These are phyloP conservation scores for Crepidodera aurea DNA, from an alignment of 2,888 invertebrate species.

Conservation along the genomic window DNA sequence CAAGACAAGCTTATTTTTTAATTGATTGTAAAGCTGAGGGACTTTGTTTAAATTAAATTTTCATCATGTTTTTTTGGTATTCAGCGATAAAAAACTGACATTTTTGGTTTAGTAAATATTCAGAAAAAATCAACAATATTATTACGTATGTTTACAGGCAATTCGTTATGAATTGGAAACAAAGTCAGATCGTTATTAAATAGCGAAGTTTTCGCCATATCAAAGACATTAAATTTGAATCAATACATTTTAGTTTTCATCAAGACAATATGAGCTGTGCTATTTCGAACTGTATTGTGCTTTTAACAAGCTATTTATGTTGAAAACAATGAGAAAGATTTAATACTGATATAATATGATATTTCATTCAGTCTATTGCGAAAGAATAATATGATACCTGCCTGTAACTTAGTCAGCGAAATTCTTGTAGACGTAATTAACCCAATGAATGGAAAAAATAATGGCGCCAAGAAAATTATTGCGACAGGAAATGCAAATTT, in stretches of 20 bases:
- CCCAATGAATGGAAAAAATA: conserved; percentile 10
- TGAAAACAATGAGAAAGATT: conserved; percentile 12
- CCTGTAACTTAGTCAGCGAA: conserved; percentile 19
- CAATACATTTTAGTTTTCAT: not conserved
- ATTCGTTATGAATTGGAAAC: no score
- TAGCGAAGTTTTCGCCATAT: not conserved
- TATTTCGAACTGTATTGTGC: not conserved
- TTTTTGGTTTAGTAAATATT: no score
- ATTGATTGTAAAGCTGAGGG: no score
- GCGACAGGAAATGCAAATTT: conserved; percentile 2
- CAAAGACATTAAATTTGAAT: not conserved
- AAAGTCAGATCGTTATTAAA: no score
- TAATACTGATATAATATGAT: conserved; percentile 14
- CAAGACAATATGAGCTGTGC: not conserved
- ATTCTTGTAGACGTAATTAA: conserved; percentile 16
- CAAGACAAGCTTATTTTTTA: no score
- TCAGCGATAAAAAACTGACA: no score
- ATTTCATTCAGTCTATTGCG: conserved; percentile 18
- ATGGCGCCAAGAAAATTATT: conserved; percentile 13
- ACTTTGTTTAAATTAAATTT: no score
- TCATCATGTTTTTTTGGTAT: no score
- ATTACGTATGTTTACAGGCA: no score
- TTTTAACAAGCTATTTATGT: not conserved
- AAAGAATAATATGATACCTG: conserved; percentile 19
- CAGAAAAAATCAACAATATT: no score